These are phyloP conservation scores for Stenoptilia bipunctidactyla DNA, from an alignment of 2,888 invertebrate genomes.

Conservation along the genomic window DNA sequence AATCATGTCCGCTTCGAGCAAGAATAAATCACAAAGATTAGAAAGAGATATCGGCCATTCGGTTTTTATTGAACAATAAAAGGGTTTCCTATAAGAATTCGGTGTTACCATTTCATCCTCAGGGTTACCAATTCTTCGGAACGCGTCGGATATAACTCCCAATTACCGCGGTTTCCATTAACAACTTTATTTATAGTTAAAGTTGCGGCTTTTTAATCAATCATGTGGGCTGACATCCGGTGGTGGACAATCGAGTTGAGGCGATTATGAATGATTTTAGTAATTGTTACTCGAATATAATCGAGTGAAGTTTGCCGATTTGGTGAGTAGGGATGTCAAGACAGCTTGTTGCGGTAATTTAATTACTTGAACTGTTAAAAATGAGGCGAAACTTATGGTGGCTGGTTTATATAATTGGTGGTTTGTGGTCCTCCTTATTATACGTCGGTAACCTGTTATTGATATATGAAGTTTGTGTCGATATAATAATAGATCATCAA, in stretches of 20 bases:
- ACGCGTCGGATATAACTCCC: constrained; percentile 36
- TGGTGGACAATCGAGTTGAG: constrained; percentile 34
- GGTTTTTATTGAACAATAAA: neutral
- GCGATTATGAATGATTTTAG: constrained; percentile 15
- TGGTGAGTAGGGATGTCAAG: no score
- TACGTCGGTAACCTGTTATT: no score
- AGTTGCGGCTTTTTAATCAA: constrained; percentile 65
- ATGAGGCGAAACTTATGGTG: no score
- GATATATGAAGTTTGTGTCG: no score
- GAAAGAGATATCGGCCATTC: neutral
- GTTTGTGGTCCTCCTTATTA: no score
- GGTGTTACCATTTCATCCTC: no score
- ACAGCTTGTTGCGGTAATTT: no score
- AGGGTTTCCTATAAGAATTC: neutral
- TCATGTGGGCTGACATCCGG: constrained; percentile 41
- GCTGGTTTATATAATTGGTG: no score
- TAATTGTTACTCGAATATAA: constrained; percentile 13
- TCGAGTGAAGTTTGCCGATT: constrained; percentile 14
- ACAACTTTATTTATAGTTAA: constrained; percentile 59
- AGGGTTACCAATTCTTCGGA: no score
- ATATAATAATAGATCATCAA: no score
- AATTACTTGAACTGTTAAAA: no score
- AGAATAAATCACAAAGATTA: neutral
- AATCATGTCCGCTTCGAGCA: neutral
- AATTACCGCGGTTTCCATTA: constrained; percentile 57